Evolutionary conservation across 2,888 invertebrate species (phyloP).

Genomic region (Timema podura): DNA sequence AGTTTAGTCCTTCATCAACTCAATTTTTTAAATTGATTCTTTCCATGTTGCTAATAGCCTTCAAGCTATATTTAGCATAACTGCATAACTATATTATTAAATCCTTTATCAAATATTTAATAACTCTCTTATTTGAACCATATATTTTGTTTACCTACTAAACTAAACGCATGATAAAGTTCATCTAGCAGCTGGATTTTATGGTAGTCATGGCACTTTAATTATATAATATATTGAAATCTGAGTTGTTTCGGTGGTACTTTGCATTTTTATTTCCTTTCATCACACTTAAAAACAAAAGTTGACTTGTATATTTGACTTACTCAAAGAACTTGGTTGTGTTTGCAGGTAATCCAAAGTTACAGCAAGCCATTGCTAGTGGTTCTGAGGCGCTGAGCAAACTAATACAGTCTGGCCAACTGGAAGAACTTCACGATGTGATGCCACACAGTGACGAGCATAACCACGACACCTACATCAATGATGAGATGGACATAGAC

Average conservation of each 20-base stretch:
- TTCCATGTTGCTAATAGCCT: too few relatives aligned
- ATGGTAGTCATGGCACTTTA: neutral
- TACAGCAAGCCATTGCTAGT: constrained; percentile 71
- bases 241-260: too few relatives aligned
- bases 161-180: too few relatives aligned
- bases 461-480: constrained; percentile 48
- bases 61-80: too few relatives aligned
- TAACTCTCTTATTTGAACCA: too few relatives aligned
- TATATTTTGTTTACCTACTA: too few relatives aligned
- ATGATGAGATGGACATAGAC: constrained; percentile 45
- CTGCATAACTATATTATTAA: too few relatives aligned
- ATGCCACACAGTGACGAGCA: constrained; percentile 55
- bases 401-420: constrained; percentile 73
- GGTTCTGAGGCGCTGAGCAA: constrained; percentile 73
- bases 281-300: neutral
- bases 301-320: neutral
- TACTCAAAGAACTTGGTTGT: neutral
- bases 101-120: too few relatives aligned
- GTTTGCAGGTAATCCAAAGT: constrained; percentile 42
- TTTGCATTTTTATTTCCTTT: neutral
- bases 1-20: too few relatives aligned
- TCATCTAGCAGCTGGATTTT: too few relatives aligned
- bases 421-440: constrained; percentile 74
- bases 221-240: neutral
- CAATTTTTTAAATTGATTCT: too few relatives aligned